Evolutionary conservation across 30 jellyfish, hydroid and myxozoan species (phyloP), one percentile per base, ranked within the genome.

Genomic region (Catostylus mosaicus): DNA sequence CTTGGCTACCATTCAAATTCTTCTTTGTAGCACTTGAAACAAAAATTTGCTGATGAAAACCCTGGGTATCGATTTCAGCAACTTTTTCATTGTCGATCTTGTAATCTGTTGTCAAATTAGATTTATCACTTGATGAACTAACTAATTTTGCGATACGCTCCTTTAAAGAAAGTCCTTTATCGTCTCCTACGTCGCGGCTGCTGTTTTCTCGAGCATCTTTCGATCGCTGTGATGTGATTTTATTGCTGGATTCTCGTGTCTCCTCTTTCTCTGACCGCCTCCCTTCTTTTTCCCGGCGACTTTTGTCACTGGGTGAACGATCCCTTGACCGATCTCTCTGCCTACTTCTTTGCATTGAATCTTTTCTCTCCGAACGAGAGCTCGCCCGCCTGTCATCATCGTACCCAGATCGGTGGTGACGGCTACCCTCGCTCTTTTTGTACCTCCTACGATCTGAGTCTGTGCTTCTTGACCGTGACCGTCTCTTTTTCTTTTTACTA

Each of bases 331-430:
- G 85, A 11, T 50, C 85, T 4, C 92, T 79, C 19, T 86, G 51
- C 7, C 80, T 54, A 3, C 43, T 31, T 45, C 84, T 54, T 14
- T 66, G 32, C 36, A 63, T 81, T 0, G 67, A 61, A 59, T 51
- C 83, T 27, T 66, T 73, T 56, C 73, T 82, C 51, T 69, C 92
- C 27, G 92, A 71, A 20, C 86, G 92, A 22, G 92, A 82, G 59
- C 81, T 65, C 63, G 84, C 26, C 7, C 92, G 71, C 22, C 80
- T 57, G 19, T 70, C 46, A 59, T 70, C 66, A 59, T 56, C 64
- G 30, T 52, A 23, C 33, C 75, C 62, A 10, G 76, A 51, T 7
- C 64, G 10, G 26, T 37, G 73, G 72, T 52, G 35, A 3, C 77
- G 70, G 77, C 67, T 76, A 34, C 85, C 36, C 1, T 46, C 78